A percentile compares a stretch with the other conserved stretches of the same genome.
Conservation (phyloP, 2,113 vertebrate species). For the Hippocampus mohnikei region DNA sequence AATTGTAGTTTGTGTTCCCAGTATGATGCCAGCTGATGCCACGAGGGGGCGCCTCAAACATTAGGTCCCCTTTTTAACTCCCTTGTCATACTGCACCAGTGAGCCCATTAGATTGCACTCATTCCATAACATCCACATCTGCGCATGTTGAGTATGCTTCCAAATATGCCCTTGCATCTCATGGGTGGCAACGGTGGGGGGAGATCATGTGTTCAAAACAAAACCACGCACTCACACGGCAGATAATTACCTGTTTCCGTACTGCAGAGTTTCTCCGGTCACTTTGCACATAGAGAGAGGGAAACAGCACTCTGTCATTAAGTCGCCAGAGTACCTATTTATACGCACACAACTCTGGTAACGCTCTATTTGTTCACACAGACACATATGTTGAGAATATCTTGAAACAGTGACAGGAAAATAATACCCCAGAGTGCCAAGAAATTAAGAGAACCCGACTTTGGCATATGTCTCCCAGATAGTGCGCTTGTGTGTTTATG, state of each 20-base stretch:
- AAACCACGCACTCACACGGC: conserved; percentile 20
- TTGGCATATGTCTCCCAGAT: conserved; percentile 16
- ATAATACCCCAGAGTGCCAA: conserved; percentile 45
- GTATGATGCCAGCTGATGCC: conserved; percentile 6
- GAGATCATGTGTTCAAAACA: conserved; percentile 24
- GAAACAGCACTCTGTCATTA: conserved; percentile 58
- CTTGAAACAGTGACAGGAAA: conserved; percentile 43
- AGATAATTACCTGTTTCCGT: conserved; percentile 89
- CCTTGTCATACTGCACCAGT: neutral
- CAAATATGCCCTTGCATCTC: neutral
- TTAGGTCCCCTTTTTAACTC: conserved; percentile 8
- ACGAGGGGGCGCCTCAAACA: conserved; percentile 58
- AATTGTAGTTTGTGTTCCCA: neutral
- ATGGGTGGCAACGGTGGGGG: neutral
- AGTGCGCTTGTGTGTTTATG: conserved; percentile 3
- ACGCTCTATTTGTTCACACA: conserved; percentile 51
- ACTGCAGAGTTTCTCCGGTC: conserved; percentile 85
- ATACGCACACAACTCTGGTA: conserved; percentile 49
- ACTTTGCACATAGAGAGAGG: conserved; percentile 48
- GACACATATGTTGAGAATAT: conserved; percentile 47
- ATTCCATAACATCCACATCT: conserved; percentile 1
- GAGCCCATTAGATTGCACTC: neutral
- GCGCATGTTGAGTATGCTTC: neutral
- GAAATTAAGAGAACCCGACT: conserved; percentile 33
- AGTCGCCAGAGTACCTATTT: conserved; percentile 57